Base-by-base conservation (phyloP, 2,888 invertebrate genomes). In the Eurois occulta region DNA sequence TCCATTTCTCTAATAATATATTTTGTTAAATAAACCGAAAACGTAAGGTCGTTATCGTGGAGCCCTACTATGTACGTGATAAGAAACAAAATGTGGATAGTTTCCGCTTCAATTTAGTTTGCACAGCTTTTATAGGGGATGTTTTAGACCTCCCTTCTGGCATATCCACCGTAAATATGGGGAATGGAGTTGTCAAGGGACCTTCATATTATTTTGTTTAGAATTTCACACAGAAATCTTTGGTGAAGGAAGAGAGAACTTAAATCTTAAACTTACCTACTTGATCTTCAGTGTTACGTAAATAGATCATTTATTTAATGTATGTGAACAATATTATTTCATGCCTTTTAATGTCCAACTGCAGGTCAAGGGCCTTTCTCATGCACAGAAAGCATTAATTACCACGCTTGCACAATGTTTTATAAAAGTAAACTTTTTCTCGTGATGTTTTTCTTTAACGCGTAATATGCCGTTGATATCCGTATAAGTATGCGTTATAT, bases 101-200 rank as follows among this genome's bases (percentile, higher is more conserved):
- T 91, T 90, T 89, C 88, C 89, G 83, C 87, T 87, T 88, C 91
- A 92, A 91, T 93, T 93, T 92, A 90, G 90, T 91, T 90, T 88
- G 88, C 87, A 89, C 86, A 86, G 89, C 85, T 90, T 93, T 92
- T 91, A 91, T 91, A 90, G 86, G 73, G 75, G 71, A 67, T 85
- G 75, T 88, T 88, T 85, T 88, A 88, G 82, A 70, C 74, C 75
- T 62, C 60, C 41, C 70, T 66, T 58, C 77, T 76, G 78, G 84
- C 81, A 80, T 86, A 80, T 81, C 77, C 67, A 72, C 65, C 79
- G 75, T 87, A 83, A 89, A 88, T 84, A 88, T 83, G 70, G 72
- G 70, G 68, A 85, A 86, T 86, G 75, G 85, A 83, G 81, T 78
- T 81, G 35, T 80, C 72, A 76, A 81, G 52, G 78, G 80, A 85